Percentiles rank a stretch among this genome's conserved stretches.
phyloP scores from a whole-genome alignment of 2,888 invertebrate species.

The Epirrhoe alternata region DNA sequence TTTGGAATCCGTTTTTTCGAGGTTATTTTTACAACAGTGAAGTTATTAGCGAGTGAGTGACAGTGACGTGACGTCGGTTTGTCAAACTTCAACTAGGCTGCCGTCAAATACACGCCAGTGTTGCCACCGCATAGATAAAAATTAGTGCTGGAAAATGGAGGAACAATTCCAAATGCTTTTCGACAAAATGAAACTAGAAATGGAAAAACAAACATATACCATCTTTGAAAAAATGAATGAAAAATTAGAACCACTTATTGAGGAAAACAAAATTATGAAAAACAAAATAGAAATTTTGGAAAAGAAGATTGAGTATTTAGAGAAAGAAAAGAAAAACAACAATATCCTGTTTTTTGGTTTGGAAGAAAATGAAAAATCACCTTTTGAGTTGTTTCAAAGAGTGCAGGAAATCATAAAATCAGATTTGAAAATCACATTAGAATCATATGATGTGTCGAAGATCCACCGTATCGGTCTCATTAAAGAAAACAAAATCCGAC shows the following conservation, averaged over 20 bases:
- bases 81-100: neutral
- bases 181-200: slow-evolving; percentile 22
- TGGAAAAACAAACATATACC: slow-evolving; percentile 20
- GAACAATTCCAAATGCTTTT: slow-evolving; percentile 21
- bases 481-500: slow-evolving; percentile 23
- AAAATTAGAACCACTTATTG: slow-evolving; percentile 14
- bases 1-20: neutral
- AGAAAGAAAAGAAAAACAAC: slow-evolving; percentile 4
- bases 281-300: slow-evolving; percentile 12
- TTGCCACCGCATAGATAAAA: neutral
- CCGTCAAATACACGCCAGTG: neutral
- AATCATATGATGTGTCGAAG: slow-evolving; percentile 10
- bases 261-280: slow-evolving; percentile 24
- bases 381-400: slow-evolving; percentile 10
- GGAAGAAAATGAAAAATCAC: slow-evolving; percentile 14
- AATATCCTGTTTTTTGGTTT: slow-evolving; percentile 15
- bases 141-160: slow-evolving; percentile 10
- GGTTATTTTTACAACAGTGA: neutral
- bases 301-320: slow-evolving; percentile 15
- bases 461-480: slow-evolving; percentile 15
- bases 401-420: slow-evolving; percentile 14
- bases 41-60: neutral
- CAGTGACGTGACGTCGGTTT: neutral
- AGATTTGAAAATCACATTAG: slow-evolving; percentile 18
- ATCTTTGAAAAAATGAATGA: slow-evolving; percentile 23